phyloP scores from a whole-genome alignment of 35 echinoderm and acorn worm species.

The Amphiura filiformis region DNA sequence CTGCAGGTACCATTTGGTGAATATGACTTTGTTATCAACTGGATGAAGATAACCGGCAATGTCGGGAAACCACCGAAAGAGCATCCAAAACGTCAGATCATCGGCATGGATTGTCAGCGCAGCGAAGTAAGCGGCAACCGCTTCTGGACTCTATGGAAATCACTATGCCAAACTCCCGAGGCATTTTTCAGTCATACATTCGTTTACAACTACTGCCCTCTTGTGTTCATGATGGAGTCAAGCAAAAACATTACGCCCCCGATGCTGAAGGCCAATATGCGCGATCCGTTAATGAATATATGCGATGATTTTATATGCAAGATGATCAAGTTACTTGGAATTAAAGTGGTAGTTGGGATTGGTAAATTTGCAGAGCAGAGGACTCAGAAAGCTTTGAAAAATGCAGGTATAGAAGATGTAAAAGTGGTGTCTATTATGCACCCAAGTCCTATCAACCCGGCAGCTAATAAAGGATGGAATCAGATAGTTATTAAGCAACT shows the following conservation, averaged over 20 bases:
- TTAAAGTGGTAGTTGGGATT: constrained; percentile 85
- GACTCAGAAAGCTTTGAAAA: constrained; percentile 54
- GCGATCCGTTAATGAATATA: constrained; percentile 65
- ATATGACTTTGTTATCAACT: constrained; percentile 63
- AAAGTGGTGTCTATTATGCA: constrained; percentile 75
- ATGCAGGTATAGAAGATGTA: constrained; percentile 66
- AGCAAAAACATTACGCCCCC: constrained; percentile 94
- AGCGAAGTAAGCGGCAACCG: constrained; percentile 91
- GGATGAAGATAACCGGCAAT: constrained; percentile 79
- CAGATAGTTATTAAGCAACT: constrained; percentile 65
- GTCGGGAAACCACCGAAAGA: constrained; percentile 86
- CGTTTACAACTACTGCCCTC: constrained; percentile 91
- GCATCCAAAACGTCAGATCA: constrained; percentile 84
- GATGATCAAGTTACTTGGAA: constrained; percentile 56
- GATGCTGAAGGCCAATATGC: constrained; percentile 49
- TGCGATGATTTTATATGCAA: constrained; percentile 75
- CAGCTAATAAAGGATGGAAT: constrained; percentile 89
- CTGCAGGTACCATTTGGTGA: constrained; percentile 97
- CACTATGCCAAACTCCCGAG: constrained; percentile 76
- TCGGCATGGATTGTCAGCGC: constrained; percentile 67
- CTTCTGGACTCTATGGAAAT: constrained; percentile 88
- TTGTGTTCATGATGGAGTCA: constrained; percentile 82
- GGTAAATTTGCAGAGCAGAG: constrained; percentile 89
- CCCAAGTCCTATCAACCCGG: constrained; percentile 83
- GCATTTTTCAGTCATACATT: constrained; percentile 78